Percentiles rank a stretch among this genome's conserved stretches.
These are phyloP conservation scores for Macrosiphum euphorbiae DNA, from an alignment of 2,888 invertebrate species.

Conservation along the genomic window DNA sequence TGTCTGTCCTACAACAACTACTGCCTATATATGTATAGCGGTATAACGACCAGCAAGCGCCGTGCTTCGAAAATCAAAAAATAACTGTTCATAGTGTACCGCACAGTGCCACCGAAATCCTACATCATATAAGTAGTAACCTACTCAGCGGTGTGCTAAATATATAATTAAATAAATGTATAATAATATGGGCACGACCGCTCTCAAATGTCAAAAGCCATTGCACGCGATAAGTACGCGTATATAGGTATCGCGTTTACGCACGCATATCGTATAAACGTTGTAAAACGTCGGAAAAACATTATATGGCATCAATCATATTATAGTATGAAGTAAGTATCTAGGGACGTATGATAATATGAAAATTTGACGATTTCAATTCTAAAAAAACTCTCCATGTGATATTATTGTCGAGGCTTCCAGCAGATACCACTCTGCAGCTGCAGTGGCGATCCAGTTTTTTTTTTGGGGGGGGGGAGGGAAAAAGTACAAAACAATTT, in stretches of 20 bases:
- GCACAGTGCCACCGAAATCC: neutral
- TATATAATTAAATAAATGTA: neutral
- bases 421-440: neutral
- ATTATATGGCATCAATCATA: neutral
- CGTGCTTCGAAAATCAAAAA: neutral
- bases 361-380: neutral
- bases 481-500: too few species aligned
- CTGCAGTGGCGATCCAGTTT: too few species aligned
- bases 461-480: too few species aligned
- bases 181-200: neutral
- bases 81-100: neutral
- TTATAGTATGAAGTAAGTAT: neutral
- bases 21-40: neutral
- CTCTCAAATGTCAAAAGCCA: neutral
- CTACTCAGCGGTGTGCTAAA: neutral
- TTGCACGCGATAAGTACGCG: neutral
- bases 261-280: neutral
- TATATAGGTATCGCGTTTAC: neutral
- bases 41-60: neutral
- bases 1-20: neutral
- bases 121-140: neutral
- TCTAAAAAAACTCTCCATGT: neutral
- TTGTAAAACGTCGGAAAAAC: neutral
- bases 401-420: neutral
- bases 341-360: fast-evolving